Conservation (phyloP, 2,113 vertebrate genomes). For the Numenius arquata region DNA sequence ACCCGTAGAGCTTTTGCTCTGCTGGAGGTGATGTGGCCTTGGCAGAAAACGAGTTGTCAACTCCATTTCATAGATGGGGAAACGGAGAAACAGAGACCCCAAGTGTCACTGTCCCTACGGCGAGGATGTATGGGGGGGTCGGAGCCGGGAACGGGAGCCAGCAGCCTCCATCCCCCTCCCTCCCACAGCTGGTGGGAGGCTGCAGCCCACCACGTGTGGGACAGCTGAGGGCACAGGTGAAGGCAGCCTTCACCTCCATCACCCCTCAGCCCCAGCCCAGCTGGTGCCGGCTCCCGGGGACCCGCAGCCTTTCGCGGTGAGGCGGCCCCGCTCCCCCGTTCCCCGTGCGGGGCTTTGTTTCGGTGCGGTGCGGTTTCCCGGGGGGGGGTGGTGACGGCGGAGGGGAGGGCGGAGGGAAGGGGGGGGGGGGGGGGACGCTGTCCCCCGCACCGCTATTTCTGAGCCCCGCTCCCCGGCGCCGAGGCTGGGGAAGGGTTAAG, state of each 20-base stretch:
- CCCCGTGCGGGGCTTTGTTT: background rate
- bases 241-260: background rate
- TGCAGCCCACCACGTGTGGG: accelerated
- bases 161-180: background rate
- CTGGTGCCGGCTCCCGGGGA: too few species aligned
- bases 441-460: background rate
- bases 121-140: accelerated
- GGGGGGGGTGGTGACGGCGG: background rate
- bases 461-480: background rate
- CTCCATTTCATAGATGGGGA: accelerated
- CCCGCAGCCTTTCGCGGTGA: background rate
- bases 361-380: background rate
- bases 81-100: background rate
- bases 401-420: too few species aligned
- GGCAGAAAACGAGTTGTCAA: background rate
- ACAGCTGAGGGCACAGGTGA: background rate
- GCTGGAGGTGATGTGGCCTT: background rate
- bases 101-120: accelerated
- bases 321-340: background rate
- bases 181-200: background rate
- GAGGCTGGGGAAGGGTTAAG: background rate
- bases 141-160: accelerated
- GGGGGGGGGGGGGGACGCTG: background rate
- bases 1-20: accelerated
- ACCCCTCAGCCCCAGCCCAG: accelerated